These are phyloP conservation scores for Typhlichthys eigenmanni DNA, from an alignment of 2,797 vertebrate species.

Conservation along the genomic window DNA sequence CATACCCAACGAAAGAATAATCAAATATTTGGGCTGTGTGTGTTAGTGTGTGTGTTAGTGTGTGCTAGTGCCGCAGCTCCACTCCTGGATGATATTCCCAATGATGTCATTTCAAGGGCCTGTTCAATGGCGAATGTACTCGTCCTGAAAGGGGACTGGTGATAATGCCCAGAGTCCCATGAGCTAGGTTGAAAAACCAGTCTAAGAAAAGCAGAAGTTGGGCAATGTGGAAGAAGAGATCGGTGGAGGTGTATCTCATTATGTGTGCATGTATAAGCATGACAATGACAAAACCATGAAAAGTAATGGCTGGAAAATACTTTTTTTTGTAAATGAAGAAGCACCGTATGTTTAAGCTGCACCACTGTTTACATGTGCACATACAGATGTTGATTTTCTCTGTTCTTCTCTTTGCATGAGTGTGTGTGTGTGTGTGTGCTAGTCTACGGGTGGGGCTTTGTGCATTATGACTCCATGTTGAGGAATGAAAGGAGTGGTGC, in stretches of 20 bases:
- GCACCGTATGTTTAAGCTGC: constrained; percentile 1
- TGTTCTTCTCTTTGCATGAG: constrained; percentile 31
- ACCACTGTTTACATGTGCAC: background rate
- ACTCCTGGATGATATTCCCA: constrained; percentile 9
- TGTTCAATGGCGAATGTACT: constrained; percentile 53
- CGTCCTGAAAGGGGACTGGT: constrained; percentile 48
- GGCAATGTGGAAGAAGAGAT: constrained; percentile 33
- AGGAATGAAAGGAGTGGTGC: constrained; percentile 81
- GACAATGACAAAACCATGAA: constrained; percentile 15
- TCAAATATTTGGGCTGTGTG: too few species aligned
- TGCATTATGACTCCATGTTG: constrained; percentile 76
- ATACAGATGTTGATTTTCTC: constrained; percentile 39
- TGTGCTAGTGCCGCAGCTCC: background rate
- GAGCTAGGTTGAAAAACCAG: constrained; percentile 48
- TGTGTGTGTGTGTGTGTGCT: constrained; percentile 14
- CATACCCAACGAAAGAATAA: too few species aligned
- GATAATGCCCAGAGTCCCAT: constrained; percentile 36
- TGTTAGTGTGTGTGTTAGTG: too few species aligned
- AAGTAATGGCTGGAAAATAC: constrained; percentile 7
- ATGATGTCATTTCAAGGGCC: constrained; percentile 38
- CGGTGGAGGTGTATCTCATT: constrained; percentile 46
- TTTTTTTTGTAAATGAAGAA: constrained; percentile 11
- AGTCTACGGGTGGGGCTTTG: constrained; percentile 59
- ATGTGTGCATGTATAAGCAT: background rate
- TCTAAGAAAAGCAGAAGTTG: constrained; percentile 35